phyloP scores from a whole-genome alignment of 2,888 invertebrate genomes.

The Dioctria linearis region DNA sequence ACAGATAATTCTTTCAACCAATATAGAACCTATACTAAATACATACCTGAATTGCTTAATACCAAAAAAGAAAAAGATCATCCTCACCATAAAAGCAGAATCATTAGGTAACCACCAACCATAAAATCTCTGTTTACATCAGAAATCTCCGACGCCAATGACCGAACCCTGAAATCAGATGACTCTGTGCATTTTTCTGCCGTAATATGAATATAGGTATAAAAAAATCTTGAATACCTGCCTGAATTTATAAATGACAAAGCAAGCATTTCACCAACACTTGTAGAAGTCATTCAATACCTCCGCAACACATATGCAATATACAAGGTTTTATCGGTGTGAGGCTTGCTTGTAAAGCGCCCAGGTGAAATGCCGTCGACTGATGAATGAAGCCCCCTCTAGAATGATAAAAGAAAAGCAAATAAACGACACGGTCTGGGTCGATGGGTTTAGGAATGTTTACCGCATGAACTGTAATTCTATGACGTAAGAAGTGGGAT shows the following conservation, averaged over 20 bases:
- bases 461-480: slow-evolving; percentile 34
- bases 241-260: neutral
- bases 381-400: slow-evolving; percentile 35
- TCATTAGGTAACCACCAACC: too few species aligned
- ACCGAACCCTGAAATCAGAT: neutral
- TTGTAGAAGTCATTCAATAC: neutral
- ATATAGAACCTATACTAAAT: too few species aligned
- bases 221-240: neutral
- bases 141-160: neutral
- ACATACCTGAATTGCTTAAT: too few species aligned
- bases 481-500: slow-evolving; percentile 20
- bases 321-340: too few species aligned
- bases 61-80: too few species aligned
- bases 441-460: slow-evolving; percentile 12
- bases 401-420: neutral
- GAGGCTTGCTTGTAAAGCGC: too few species aligned
- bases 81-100: too few species aligned
- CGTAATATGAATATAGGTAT: neutral
- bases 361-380: slow-evolving; percentile 23
- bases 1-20: too few species aligned
- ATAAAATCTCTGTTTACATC: neutral
- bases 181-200: neutral
- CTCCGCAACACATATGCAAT: neutral
- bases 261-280: neutral
- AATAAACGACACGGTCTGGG: neutral